Evolutionary conservation across 2,113 vertebrate species (phyloP).

Genomic region (Dendrocopos noguchii): DNA sequence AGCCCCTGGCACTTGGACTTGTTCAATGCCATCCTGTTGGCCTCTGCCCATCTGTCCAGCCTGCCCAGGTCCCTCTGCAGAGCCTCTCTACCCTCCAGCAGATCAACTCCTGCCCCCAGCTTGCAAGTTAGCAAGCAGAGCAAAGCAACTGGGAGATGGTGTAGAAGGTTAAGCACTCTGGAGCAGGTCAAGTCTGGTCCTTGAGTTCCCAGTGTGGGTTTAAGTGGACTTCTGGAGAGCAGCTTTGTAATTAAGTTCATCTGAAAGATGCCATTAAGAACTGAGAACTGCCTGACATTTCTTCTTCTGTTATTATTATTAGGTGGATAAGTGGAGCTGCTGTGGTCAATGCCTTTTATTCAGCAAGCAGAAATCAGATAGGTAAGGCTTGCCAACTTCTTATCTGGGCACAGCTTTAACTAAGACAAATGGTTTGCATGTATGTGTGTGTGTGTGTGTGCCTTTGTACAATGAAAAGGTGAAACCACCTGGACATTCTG

Average conservation of each 20-base stretch:
- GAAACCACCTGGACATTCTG: accelerated
- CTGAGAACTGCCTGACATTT: not conserved
- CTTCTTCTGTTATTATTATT: constrained; percentile 56
- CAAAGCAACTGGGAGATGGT: not conserved
- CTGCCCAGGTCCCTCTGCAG: too few relatives aligned
- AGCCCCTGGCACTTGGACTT: too few relatives aligned
- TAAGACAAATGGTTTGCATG: not conserved
- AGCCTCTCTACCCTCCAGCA: too few relatives aligned
- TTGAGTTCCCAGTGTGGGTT: not conserved
- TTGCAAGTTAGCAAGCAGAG: not conserved
- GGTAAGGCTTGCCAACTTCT: constrained; percentile 77
- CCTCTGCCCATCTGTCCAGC: too few relatives aligned
- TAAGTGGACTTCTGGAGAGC: not conserved
- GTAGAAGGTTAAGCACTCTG: not conserved
- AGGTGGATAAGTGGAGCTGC: constrained; percentile 97
- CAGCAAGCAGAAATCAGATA: constrained; percentile 94
- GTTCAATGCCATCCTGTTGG: too few relatives aligned
- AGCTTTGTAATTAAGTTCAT: not conserved
- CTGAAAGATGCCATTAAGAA: not conserved
- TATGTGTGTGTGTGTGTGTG: not conserved
- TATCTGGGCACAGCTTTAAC: not conserved
- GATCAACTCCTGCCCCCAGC: too few relatives aligned
- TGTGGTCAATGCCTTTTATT: constrained; percentile 97
- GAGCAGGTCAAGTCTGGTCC: not conserved
- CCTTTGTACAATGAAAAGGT: not conserved